phyloP scores from a whole-genome alignment of 2,797 vertebrate genomes.

The Melopsittacus undulatus region DNA sequence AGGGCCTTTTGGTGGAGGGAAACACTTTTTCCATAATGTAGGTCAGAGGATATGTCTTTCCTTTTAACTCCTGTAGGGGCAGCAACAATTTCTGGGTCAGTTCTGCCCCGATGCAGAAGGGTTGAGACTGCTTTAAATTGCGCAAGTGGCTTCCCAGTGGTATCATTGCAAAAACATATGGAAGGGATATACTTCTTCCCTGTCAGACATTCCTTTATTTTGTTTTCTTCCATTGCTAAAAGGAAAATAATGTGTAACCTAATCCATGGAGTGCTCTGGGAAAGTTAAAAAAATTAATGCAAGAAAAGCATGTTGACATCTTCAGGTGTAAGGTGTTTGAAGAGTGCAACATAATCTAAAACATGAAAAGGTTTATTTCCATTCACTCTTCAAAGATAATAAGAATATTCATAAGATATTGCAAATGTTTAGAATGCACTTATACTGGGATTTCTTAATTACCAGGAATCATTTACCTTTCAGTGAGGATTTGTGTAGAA shows the following conservation, averaged over 20 bases:
- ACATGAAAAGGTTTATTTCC: background rate
- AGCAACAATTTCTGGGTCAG: background rate
- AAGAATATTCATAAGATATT: background rate
- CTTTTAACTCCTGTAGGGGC: background rate
- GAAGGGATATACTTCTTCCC: background rate
- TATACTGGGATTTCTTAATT: slow-evolving; percentile 19
- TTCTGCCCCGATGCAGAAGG: background rate
- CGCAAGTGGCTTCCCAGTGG: background rate
- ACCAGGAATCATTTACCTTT: background rate
- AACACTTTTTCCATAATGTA: background rate
- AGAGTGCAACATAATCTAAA: background rate
- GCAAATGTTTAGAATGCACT: background rate
- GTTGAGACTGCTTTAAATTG: background rate
- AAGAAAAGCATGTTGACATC: background rate
- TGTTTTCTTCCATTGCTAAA: background rate
- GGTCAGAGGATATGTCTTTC: background rate
- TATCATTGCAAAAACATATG: background rate
- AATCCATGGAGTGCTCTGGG: background rate
- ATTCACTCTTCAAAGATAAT: background rate
- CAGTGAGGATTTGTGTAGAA: background rate
- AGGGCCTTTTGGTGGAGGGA: background rate
- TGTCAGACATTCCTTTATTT: background rate
- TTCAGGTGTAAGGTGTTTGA: background rate
- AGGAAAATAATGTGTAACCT: background rate
- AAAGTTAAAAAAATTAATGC: background rate